phyloP scores from a whole-genome alignment of 2,113 vertebrate species.

The Ageneiosus marmoratus region DNA sequence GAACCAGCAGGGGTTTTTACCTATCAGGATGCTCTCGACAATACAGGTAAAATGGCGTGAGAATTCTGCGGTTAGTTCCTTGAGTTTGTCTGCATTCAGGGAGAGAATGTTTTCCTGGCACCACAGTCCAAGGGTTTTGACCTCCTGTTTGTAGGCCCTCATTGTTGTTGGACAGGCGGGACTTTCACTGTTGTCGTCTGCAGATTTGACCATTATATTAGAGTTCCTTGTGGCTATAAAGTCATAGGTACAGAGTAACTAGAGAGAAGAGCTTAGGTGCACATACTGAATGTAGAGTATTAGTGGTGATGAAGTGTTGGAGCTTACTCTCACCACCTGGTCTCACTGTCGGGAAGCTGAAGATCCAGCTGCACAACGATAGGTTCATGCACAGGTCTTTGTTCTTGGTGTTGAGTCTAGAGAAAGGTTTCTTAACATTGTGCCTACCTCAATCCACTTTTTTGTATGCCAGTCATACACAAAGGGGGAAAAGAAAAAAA shows the following conservation, averaged over 20 bases:
- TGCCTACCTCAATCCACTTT: no score
- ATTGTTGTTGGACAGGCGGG: background rate
- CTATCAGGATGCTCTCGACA: background rate
- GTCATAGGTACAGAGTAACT: background rate
- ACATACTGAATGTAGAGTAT: no score
- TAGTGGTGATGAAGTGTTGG: no score
- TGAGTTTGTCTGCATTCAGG: background rate
- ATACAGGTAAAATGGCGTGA: background rate
- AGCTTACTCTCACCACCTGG: no score
- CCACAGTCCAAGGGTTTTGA: background rate
- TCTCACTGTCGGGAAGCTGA: no score
- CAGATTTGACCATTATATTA: background rate
- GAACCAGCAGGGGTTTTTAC: background rate
- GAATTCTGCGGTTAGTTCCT: background rate
- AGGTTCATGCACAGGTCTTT: no score
- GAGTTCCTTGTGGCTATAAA: no score
- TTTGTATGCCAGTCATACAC: no score
- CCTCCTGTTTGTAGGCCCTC: background rate
- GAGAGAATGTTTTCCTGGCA: background rate
- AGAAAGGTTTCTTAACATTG: no score
- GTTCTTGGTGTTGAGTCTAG: no score
- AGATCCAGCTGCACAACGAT: no score
- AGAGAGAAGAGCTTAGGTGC: background rate
- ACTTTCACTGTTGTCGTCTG: background rate
- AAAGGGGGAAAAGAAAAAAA: no score